Percentiles rank a stretch among this genome's conserved stretches.
Conservation (phyloP, 2,888 invertebrate species). For the Cantharis flavilabris region DNA sequence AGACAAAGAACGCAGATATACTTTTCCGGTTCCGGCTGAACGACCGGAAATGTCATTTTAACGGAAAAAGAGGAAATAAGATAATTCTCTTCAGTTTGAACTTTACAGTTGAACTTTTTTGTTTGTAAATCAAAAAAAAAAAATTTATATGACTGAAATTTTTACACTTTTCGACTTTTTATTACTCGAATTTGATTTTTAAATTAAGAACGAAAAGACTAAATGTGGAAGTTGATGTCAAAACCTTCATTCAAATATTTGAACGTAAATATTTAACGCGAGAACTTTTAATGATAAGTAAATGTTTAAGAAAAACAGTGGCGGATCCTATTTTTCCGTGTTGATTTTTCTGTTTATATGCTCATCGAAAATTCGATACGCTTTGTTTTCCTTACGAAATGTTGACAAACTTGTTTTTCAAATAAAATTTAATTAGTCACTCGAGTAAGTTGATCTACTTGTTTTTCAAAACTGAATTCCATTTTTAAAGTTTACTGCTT, state of each 20-base stretch:
- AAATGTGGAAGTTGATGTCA: neutral
- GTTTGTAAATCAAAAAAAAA: slow-evolving; percentile 21
- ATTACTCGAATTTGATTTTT: neutral
- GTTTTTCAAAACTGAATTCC: neutral
- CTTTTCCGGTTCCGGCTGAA: slow-evolving; percentile 49
- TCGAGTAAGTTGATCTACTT: neutral
- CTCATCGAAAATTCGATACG: neutral
- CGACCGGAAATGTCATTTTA: slow-evolving; percentile 51
- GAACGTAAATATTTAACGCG: neutral
- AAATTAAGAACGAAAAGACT: neutral
- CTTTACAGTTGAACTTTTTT: slow-evolving; percentile 26
- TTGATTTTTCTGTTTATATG: neutral
- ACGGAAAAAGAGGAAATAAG: slow-evolving; percentile 49
- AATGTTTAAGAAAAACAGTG: neutral
- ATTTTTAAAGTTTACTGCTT: neutral
- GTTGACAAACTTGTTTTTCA: neutral
- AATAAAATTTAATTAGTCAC: neutral
- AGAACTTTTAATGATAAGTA: neutral
- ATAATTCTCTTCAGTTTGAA: slow-evolving; percentile 47
- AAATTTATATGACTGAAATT: neutral
- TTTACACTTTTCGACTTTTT: neutral
- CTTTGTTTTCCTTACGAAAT: neutral
- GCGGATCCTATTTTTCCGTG: neutral
- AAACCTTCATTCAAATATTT: neutral
- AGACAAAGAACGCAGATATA: slow-evolving; percentile 45